Percentiles rank a stretch among this genome's conserved stretches.
phyloP scores from a whole-genome alignment of 2,797 vertebrate species.

The Thripadectes ignobilis region DNA sequence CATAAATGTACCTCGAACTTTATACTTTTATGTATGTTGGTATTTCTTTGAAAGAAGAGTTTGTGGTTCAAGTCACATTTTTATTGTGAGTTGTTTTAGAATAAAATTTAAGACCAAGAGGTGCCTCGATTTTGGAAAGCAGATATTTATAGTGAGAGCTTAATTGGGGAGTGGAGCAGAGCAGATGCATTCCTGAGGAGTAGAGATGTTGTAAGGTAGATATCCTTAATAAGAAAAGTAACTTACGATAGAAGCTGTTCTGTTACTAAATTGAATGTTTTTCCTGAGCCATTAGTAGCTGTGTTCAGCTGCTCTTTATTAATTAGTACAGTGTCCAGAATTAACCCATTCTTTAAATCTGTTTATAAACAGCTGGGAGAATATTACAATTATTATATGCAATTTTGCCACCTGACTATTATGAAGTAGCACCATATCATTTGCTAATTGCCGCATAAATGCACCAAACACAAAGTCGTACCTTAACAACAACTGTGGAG shows the following conservation, averaged over 20 bases:
- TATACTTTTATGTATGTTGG: conserved; percentile 70
- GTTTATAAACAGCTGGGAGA: conserved; percentile 53
- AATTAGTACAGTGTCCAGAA: conserved; percentile 64
- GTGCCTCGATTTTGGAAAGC: conserved; percentile 69
- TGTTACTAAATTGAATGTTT: conserved; percentile 60
- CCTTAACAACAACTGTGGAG: not conserved
- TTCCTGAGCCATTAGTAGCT: conserved; percentile 60
- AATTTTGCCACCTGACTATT: conserved; percentile 47
- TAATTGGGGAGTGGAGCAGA: conserved; percentile 55
- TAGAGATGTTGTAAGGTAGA: conserved; percentile 57
- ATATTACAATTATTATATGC: conserved; percentile 6
- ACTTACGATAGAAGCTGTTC: not conserved
- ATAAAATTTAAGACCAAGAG: conserved; percentile 70
- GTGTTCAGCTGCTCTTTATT: conserved; percentile 12
- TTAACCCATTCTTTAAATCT: conserved; percentile 49
- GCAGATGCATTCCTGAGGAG: conserved; percentile 57
- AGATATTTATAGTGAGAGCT: conserved; percentile 53
- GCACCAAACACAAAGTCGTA: not conserved
- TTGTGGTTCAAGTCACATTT: conserved; percentile 65
- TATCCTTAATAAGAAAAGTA: conserved; percentile 50
- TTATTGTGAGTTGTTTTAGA: conserved; percentile 68
- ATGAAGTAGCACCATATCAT: not conserved
- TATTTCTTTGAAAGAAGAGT: conserved; percentile 69
- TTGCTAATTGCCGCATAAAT: conserved; percentile 28
- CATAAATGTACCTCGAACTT: conserved; percentile 65